Evolutionary conservation across 2,888 invertebrate species (phyloP), one percentile per base, ranked within the genome.

Genomic region (Theristus sp.): DNA sequence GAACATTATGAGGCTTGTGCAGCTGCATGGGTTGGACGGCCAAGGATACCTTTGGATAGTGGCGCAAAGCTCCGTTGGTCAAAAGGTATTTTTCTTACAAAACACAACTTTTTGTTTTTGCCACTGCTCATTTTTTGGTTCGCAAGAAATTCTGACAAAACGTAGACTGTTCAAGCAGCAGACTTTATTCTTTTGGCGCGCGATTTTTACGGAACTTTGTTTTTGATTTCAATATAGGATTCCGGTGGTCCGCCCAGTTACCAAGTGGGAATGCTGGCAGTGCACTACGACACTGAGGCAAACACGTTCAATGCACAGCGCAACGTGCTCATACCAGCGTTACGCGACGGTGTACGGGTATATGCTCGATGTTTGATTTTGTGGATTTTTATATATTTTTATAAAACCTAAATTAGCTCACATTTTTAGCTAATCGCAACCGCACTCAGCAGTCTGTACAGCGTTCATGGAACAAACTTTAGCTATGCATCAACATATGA

Each of bases 21-120:
- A 82, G 61, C 83, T 84, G 68, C 67, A 75, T 20, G 84, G 85
- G 67, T 82, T 89, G 64, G 87, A 86, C 2, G 86, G 86, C 13
- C 89, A 89, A 76, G 89, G 89, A 75, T 91, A 90, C 76, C 87
- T 93, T 17, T 93, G 93, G 93, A 89, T 93, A 62, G 91, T 89
- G 26, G 90, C 90, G 58, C 91, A 93, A 62, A 69, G 71, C 2
- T 25, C 28, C 10, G 54, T 26, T 54, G 26, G 17, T 6, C 13
- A 13, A 27, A 10, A 54, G 54, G 54, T 54, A 2, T 27, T n/a
- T n/a, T n/a, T n/a, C n/a, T n/a, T n/a, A n/a, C n/a, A n/a, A n/a
- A n/a, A n/a, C n/a, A n/a, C n/a, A n/a, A n/a, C n/a, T n/a, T n/a
- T n/a, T n/a, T n/a, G n/a, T n/a, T n/a, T n/a, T n/a, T n/a, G n/a